A percentile compares a stretch with the other conserved stretches of the same genome.
Evolutionary conservation across 2,113 vertebrate genomes (phyloP).

Genomic region (Addax nasomaculatus): DNA sequence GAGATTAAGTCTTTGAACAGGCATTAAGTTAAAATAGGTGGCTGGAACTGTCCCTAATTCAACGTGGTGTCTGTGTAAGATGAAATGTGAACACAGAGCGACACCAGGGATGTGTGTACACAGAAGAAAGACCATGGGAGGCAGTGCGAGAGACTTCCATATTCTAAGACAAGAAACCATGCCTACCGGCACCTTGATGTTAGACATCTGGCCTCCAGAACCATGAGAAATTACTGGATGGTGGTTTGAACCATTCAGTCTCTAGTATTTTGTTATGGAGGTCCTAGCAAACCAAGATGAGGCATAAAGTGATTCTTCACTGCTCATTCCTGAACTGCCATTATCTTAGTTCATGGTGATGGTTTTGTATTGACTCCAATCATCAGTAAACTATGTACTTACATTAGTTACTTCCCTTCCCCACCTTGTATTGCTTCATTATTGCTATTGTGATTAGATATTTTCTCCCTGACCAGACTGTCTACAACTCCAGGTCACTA

Average conservation of each 20-base stretch:
- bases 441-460: background rate
- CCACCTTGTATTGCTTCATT: background rate
- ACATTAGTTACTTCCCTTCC: rapidly evolving
- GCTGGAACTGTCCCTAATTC: background rate
- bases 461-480: background rate
- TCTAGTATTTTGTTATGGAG: background rate
- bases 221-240: background rate
- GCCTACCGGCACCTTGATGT: background rate
- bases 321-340: background rate
- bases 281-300: background rate
- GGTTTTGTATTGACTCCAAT: background rate
- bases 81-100: background rate
- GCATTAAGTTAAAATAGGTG: background rate
- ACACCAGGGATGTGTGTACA: background rate
- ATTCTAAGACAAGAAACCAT: background rate
- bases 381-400: background rate
- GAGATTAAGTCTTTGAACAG: background rate
- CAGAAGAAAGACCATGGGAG: background rate
- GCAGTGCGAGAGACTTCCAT: rapidly evolving
- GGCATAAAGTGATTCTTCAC: background rate
- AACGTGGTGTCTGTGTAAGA: background rate
- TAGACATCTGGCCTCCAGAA: background rate
- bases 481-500: background rate
- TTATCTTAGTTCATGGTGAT: background rate
- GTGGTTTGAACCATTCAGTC: background rate